Percentiles rank a stretch among this genome's conserved stretches.
phyloP scores from a whole-genome alignment of 2,113 vertebrate genomes.

The Leiothrix lutea region DNA sequence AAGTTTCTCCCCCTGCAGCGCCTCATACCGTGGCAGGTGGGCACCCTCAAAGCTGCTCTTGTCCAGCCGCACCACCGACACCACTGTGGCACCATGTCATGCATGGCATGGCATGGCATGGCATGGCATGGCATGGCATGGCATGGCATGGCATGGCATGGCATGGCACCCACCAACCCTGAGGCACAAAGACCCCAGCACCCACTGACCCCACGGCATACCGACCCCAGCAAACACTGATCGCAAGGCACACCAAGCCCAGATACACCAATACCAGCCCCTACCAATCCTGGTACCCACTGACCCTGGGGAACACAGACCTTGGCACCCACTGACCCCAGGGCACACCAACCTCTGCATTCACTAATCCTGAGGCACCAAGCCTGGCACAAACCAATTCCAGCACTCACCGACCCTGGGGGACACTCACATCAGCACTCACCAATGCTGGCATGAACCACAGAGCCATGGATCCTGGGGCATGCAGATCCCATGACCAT shows the following conservation, averaged over 20 bases:
- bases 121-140: background rate
- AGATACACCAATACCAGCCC: background rate
- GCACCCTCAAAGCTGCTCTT: conserved; percentile 85
- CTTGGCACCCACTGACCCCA: background rate
- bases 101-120: accelerated
- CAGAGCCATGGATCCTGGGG: background rate
- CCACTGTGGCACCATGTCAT: conserved; percentile 61
- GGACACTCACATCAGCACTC: background rate
- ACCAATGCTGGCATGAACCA: background rate
- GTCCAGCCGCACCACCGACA: conserved; percentile 90
- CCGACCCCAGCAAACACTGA: background rate
- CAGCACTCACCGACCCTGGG: background rate
- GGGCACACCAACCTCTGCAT: background rate
- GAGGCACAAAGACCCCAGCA: background rate
- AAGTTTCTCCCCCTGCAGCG: conserved; percentile 82
- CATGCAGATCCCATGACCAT: background rate
- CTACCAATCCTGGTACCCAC: background rate
- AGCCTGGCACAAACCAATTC: background rate
- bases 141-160: background rate
- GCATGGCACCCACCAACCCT: background rate
- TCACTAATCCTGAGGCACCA: background rate
- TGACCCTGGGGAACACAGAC: background rate
- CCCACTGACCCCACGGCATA: background rate
- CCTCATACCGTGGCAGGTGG: conserved; percentile 86
- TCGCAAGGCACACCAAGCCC: background rate